Conservation (phyloP, 2,797 vertebrate genomes). For the Oryzias sinensis region DNA sequence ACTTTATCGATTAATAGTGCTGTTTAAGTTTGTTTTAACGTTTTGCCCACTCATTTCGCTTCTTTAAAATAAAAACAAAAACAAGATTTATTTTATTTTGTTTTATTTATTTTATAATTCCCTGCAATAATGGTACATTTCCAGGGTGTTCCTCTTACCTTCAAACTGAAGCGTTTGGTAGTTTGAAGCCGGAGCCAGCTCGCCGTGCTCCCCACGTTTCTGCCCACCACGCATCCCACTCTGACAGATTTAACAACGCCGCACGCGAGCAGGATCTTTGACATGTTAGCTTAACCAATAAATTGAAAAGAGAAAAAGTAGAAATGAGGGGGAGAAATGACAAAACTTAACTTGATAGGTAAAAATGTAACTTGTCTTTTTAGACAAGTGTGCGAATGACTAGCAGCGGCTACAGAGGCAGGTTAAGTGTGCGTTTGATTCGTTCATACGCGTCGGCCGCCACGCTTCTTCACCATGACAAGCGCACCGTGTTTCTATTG, state of each 20-base stretch:
- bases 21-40: too few species aligned
- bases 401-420: not conserved
- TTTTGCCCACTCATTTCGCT: too few species aligned
- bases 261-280: conserved; percentile 84
- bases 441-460: conserved; percentile 22
- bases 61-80: too few species aligned
- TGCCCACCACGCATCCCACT: conserved; percentile 65
- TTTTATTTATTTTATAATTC: not conserved
- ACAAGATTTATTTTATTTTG: too few species aligned
- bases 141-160: conserved; percentile 78
- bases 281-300: conserved; percentile 73
- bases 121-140: not conserved
- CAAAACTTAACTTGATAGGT: too few species aligned
- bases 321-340: too few species aligned
- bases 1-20: too few species aligned
- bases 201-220: conserved; percentile 42
- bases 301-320: too few species aligned
- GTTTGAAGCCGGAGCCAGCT: conserved; percentile 66
- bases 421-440: not conserved
- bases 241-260: conserved; percentile 80
- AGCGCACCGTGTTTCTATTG: conserved; percentile 25
- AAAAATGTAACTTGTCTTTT: too few species aligned
- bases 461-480: not conserved
- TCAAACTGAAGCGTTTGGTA: conserved; percentile 76
- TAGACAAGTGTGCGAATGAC: too few species aligned